A percentile compares a stretch with the other conserved stretches of the same genome.
phyloP scores from a whole-genome alignment of 1,140 invertebrate species.

The Orchestia grillus region DNA sequence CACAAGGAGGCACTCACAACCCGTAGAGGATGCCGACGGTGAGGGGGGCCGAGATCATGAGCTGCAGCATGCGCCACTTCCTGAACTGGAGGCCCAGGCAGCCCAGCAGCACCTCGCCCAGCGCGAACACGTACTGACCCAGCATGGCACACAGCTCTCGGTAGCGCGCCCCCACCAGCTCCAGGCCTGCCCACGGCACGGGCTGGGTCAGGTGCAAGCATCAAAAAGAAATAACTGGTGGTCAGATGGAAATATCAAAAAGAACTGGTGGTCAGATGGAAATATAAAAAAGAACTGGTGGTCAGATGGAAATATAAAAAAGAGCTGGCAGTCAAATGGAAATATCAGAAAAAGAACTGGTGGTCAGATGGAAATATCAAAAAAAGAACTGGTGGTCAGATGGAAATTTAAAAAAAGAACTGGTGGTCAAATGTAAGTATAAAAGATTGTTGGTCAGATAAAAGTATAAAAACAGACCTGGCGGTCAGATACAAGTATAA shows the following conservation, averaged over 20 bases:
- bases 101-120: constrained; percentile 80
- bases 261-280: background rate
- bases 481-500: too few species aligned
- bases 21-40: constrained; percentile 75
- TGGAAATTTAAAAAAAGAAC: too few species aligned
- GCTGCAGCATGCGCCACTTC: constrained; percentile 80
- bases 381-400: too few species aligned
- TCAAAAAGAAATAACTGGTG: background rate
- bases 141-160: constrained; percentile 82
- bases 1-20: background rate
- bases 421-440: too few species aligned
- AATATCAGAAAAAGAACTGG: too few species aligned
- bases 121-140: constrained; percentile 80
- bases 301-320: too few species aligned
- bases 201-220: background rate
- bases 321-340: too few species aligned
- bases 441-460: too few species aligned
- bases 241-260: too few species aligned
- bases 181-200: constrained; percentile 77
- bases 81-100: constrained; percentile 78
- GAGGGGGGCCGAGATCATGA: constrained; percentile 78
- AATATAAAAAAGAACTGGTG: too few species aligned
- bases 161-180: constrained; percentile 81
- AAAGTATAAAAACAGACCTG: too few species aligned
- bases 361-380: too few species aligned